Evolutionary conservation across 2,888 invertebrate genomes (phyloP), one percentile per base, ranked within the genome.

Genomic region (Ochropacha duplaris): DNA sequence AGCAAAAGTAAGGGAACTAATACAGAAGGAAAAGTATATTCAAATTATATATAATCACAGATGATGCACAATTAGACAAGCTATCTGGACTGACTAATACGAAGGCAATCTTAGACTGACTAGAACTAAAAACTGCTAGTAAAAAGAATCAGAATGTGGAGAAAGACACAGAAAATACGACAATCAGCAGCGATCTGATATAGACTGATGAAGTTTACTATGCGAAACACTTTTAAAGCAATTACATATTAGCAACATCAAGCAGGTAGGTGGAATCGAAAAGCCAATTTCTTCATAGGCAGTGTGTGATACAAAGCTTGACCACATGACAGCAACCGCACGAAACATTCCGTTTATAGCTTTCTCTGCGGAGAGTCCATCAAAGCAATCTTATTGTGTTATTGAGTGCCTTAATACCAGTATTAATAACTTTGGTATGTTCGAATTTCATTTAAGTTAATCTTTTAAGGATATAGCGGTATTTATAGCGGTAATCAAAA

Each of bases 291-390:
- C 76, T 71, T 74, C 73, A 71, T 62, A 63, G 65, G 60, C 60
- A 57, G 58, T 68, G 65, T 57, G 69, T 69, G 76, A 72, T 72
- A 69, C 72, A 76, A 81, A 83, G 80, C 79, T 81, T 72, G 66
- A 72, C 81, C 76, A 76, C 78, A 83, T 81, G 83, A 86, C 86
- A 84, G 86, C 76, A 74, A 77, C 82, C 82, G 77, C 82, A 77
- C 72, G 63, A 63, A 71, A 68, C 73, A 72, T 72, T 75, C 69
- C 75, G 70, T 72, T 61, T 71, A 73, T 70, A 80, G 84, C 86
- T 86, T 87, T 87, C 87, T 81, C 84, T 76, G 65, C 61, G 55
- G 62, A 57, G 60, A 60, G 59, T 61, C 61, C 72, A 78, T 78
- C 78, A 69, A 66, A 71, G 67, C 66, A 69, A 62, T 66, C 64